Evolutionary conservation across 2,797 vertebrate species (phyloP).

Genomic region (Enteromius fasciolatus): DNA sequence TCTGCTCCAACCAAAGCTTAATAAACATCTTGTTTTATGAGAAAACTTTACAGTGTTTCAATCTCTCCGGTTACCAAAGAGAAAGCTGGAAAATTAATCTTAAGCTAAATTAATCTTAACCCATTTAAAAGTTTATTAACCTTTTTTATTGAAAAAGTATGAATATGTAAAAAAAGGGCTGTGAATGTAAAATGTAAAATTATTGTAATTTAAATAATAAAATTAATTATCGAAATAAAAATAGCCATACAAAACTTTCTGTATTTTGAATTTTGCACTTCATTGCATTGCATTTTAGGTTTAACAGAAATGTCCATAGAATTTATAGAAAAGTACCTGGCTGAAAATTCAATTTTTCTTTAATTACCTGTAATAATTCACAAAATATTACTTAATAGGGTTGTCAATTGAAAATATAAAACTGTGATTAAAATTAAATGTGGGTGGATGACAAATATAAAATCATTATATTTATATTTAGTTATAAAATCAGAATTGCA

Average conservation of each 20-base stretch:
- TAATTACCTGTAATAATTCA: background rate
- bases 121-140: background rate
- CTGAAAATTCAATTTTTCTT: background rate
- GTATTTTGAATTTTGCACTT: background rate
- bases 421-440: background rate
- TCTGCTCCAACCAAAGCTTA: conserved; percentile 7
- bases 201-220: background rate
- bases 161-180: background rate
- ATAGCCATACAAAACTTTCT: background rate
- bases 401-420: background rate
- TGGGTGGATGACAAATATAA: too few relatives aligned
- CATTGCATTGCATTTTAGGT: background rate
- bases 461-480: too few relatives aligned
- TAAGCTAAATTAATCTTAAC: background rate
- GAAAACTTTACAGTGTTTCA: background rate
- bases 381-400: background rate
- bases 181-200: background rate
- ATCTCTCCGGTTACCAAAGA: background rate
- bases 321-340: background rate
- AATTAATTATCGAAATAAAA: background rate
- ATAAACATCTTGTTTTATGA: background rate
- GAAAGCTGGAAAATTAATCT: background rate
- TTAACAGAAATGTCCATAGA: background rate
- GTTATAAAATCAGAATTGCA: too few relatives aligned
- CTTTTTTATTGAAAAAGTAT: background rate